Evolutionary conservation across 2,113 vertebrate species (phyloP).

Genomic region (Scomber colias): DNA sequence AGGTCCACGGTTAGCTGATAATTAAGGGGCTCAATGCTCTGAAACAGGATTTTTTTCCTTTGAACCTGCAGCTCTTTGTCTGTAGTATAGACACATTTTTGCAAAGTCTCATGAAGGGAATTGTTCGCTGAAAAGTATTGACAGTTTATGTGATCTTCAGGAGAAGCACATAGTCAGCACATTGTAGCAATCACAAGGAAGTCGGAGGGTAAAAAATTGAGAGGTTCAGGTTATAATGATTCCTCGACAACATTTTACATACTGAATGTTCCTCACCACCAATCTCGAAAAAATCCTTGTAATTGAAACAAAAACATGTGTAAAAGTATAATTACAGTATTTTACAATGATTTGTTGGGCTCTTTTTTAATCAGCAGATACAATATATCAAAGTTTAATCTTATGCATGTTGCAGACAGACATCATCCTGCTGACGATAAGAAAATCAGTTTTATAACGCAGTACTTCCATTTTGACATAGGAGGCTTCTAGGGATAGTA

Average conservation of each 20-base stretch:
- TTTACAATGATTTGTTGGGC: too few species aligned
- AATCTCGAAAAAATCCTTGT: not conserved
- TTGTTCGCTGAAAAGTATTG: not conserved
- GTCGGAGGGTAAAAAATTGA: not conserved
- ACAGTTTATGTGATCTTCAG: not conserved
- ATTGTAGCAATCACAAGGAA: not conserved
- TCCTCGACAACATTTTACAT: not conserved
- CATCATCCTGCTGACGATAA: not conserved
- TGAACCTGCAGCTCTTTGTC: conserved; percentile 45
- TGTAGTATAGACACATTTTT: conserved; percentile 10
- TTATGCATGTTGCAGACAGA: not conserved
- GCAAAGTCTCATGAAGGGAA: not conserved
- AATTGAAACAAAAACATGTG: not conserved
- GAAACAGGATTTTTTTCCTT: conserved; percentile 17
- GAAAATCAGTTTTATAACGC: not conserved
- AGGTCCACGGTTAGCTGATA: conserved; percentile 52
- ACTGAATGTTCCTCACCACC: not conserved
- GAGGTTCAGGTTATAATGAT: not conserved
- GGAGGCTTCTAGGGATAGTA: not conserved
- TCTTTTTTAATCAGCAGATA: too few species aligned
- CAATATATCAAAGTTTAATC: not conserved
- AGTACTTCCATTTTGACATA: conserved; percentile 13
- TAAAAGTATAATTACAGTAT: not conserved
- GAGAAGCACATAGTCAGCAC: not conserved
- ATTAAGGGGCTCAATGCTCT: conserved; percentile 38